Percentiles rank a stretch among this genome's conserved stretches.
Evolutionary conservation across 30 jellyfish, hydroid and myxozoan genomes (phyloP).

Genomic region (Turritopsis rubra): DNA sequence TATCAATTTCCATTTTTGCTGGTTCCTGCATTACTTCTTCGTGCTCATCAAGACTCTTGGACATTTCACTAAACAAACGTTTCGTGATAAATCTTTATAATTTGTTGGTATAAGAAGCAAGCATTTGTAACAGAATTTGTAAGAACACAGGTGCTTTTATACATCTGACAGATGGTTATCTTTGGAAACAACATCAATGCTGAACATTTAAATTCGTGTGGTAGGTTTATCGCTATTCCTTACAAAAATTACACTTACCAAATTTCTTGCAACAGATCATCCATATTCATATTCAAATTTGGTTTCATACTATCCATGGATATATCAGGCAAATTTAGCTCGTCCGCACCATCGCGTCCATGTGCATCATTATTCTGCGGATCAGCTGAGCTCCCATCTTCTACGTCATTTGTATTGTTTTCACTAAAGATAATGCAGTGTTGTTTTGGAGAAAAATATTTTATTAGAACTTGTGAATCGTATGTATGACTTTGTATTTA

Average conservation of each 20-base stretch:
- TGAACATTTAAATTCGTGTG: too few species aligned
- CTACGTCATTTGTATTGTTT: not conserved
- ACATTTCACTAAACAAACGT: slow-evolving; percentile 13
- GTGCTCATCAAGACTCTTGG: slow-evolving; percentile 28
- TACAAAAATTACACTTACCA: not conserved
- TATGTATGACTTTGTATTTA: too few species aligned
- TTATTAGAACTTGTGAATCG: too few species aligned
- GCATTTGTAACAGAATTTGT: too few species aligned
- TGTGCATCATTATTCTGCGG: not conserved
- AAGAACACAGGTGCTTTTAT: too few species aligned
- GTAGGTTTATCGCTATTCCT: not conserved
- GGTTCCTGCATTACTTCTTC: not conserved
- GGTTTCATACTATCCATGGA: not conserved
- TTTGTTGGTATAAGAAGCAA: too few species aligned
- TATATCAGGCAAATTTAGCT: not conserved
- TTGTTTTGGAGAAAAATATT: not conserved
- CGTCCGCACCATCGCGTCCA: not conserved
- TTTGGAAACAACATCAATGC: too few species aligned
- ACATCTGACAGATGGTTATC: too few species aligned
- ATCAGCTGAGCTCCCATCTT: too few species aligned
- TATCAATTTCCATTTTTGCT: not conserved
- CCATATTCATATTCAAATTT: slow-evolving; percentile 19
- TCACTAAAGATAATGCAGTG: not conserved
- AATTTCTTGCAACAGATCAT: slow-evolving; percentile 17
- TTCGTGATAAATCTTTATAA: too few species aligned